Evolutionary conservation across 1,140 invertebrate genomes (phyloP), one percentile per base, ranked within the genome.

Genomic region (Drosophila ambigua): DNA sequence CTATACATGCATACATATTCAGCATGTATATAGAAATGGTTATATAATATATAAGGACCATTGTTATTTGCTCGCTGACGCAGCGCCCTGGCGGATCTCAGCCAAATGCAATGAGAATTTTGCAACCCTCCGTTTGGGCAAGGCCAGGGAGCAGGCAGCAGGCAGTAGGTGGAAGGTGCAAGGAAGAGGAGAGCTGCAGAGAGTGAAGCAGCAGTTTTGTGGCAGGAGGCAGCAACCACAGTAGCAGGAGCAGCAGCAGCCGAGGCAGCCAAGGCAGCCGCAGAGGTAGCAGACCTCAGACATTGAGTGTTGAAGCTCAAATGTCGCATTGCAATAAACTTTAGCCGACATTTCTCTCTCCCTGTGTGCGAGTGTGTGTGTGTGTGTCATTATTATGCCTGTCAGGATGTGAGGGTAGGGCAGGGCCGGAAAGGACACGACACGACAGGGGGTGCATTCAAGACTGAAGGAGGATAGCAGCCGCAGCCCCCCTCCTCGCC

Each of bases 281-380:
- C 74, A 66, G 55, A 71, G 72, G 43, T 69, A 63, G 53, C 81
- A 85, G 83, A 85, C 82, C 80, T 85, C 83, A 85, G 82, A 80
- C 81, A 76, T 79, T 77, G 82, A 85, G 82, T 88, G 82, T 88
- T 88, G 79, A 88, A 88, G 83, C 83, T 88, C 79, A 88, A 88
- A 88, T 88, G 83, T 88, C 83, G 83, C 83, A 88, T 77, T 88
- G 83, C 83, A 88, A 89, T 88, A 88, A 83, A 88, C 79, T 79
- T 87, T 82, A 65, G 65, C 67, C 46, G 58, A 41, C 73, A 77
- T 74, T 60, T 51, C 63, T 61, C 49, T 75, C 52, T 73, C 51
- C 50, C 46, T 62, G 55, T 49, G 50, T 52, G 64, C 45, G 61
- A 50, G 52, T 48, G 62, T 58, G 72, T 71, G 57, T 64, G 76